Percentiles rank a stretch among this genome's conserved stretches.
phyloP scores from a whole-genome alignment of 1,140 invertebrate genomes.

The Anthonomus grandis region DNA sequence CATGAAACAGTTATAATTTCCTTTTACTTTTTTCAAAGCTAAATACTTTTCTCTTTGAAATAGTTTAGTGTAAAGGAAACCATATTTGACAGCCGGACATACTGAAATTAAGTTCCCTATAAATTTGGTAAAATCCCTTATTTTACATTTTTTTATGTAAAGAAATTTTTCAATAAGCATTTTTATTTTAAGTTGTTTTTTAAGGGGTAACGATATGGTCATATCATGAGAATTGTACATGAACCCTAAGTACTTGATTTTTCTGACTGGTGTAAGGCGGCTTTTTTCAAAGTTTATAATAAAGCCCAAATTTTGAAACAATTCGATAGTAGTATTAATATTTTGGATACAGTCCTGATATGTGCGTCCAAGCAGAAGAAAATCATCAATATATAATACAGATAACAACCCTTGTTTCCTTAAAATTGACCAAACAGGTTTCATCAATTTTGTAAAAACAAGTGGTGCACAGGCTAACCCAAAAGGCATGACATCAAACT shows the following conservation, averaged over 20 bases:
- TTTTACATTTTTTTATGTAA: neutral
- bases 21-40: neutral
- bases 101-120: constrained; percentile 1
- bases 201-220: neutral
- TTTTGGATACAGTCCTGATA: neutral
- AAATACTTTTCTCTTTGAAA: constrained; percentile 1
- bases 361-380: neutral
- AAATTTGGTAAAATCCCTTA: constrained; percentile 3
- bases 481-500: constrained; percentile 10
- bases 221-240: neutral
- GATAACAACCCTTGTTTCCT: constrained; percentile 6
- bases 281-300: constrained; percentile 4
- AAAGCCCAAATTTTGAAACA: neutral
- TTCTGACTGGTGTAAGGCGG: neutral
- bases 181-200: neutral
- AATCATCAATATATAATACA: constrained; percentile 21
- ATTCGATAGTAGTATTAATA: neutral
- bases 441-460: constrained; percentile 23
- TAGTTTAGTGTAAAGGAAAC: constrained; percentile 1
- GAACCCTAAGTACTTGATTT: neutral
- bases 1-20: neutral
- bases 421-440: constrained; percentile 10
- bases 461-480: constrained; percentile 6
- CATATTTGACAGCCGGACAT: constrained; percentile 6
- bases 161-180: neutral